Evolutionary conservation across 2,113 vertebrate species (phyloP).

Genomic region (Microtus montanus): DNA sequence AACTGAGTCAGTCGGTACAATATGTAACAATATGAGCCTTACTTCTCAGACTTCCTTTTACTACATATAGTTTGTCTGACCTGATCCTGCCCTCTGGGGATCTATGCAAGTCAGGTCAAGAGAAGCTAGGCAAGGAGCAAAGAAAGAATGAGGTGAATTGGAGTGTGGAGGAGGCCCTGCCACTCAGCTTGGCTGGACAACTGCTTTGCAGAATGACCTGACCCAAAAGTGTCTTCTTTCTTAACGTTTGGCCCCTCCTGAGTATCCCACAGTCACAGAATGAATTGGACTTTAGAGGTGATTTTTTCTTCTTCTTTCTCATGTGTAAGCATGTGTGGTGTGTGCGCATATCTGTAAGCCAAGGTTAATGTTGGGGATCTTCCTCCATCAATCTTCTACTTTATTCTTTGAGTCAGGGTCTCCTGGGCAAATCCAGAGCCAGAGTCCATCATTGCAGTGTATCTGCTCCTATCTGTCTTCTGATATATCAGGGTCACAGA

Average conservation of each 20-base stretch:
- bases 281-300: too few species aligned
- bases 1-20: neutral
- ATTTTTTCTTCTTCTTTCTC: too few species aligned
- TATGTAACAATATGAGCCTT: neutral
- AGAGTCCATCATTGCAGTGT: neutral
- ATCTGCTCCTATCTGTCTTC: neutral
- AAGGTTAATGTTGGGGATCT: neutral
- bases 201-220: neutral
- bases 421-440: neutral
- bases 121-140: neutral
- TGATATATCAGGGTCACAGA: too few species aligned
- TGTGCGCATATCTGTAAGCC: neutral
- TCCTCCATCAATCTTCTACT: neutral
- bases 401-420: neutral
- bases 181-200: neutral
- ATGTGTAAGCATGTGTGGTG: too few species aligned
- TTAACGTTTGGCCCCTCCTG: neutral
- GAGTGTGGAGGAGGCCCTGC: rapidly evolving
- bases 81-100: neutral
- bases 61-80: rapidly evolving
- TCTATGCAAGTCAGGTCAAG: neutral
- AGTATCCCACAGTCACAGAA: neutral
- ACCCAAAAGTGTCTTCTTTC: neutral
- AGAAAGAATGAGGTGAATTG: neutral
- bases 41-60: neutral